Evolutionary conservation across 2,888 invertebrate species (phyloP).

Genomic region (Lordiphosa fenestrarum): DNA sequence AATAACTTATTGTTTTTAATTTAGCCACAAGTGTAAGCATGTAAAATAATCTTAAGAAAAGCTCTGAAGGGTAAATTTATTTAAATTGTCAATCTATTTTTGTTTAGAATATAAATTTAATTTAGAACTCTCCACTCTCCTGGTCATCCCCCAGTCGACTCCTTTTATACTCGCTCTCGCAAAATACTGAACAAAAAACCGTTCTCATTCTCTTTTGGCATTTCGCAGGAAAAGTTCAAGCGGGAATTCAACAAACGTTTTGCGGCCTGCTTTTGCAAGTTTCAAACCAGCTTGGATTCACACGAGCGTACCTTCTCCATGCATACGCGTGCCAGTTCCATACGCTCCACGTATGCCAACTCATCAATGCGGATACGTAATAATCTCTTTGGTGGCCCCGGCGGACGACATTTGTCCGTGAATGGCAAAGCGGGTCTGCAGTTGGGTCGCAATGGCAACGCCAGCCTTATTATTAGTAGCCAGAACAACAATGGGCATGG

Average conservation of each 20-base stretch:
- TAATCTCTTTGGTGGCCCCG: constrained; percentile 56
- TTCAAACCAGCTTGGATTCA: constrained; percentile 69
- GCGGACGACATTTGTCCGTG: constrained; percentile 15
- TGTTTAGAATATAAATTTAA: too few species aligned
- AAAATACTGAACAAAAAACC: neutral
- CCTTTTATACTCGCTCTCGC: too few species aligned
- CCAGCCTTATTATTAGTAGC: constrained; percentile 19
- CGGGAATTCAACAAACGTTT: constrained; percentile 88
- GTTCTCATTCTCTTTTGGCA: constrained; percentile 13
- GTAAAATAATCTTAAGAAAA: too few species aligned
- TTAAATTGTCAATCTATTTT: too few species aligned
- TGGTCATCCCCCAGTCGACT: too few species aligned
- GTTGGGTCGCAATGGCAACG: constrained; percentile 26
- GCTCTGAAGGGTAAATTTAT: too few species aligned
- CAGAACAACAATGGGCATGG: constrained; percentile 48
- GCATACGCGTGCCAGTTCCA: constrained; percentile 79
- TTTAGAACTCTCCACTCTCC: too few species aligned
- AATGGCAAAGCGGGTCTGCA: constrained; percentile 38
- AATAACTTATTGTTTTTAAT: too few species aligned
- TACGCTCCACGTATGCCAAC: constrained; percentile 78
- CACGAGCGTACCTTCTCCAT: constrained; percentile 79
- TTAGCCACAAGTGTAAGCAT: too few species aligned
- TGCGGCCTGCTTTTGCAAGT: constrained; percentile 81
- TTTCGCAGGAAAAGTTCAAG: constrained; percentile 88
- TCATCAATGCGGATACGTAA: constrained; percentile 77